Conservation (phyloP, 2,113 vertebrate genomes). For the Tupaia tana region DNA sequence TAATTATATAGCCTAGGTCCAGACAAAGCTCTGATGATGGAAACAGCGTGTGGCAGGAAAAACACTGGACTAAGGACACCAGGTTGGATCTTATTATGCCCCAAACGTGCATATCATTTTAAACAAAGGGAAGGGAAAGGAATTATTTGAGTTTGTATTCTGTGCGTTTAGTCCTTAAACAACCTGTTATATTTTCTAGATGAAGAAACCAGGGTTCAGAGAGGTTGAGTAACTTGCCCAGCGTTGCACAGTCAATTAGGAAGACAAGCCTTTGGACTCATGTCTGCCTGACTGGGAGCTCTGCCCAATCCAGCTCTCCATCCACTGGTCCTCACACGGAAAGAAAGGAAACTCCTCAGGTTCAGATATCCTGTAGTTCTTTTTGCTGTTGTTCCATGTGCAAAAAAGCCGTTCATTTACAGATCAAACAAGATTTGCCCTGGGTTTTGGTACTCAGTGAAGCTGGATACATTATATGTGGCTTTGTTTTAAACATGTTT, state of each 20-base stretch:
- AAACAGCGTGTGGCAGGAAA: background rate
- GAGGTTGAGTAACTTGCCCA: background rate
- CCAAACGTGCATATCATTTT: background rate
- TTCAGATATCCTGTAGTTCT: background rate
- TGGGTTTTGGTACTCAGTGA: background rate
- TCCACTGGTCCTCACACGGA: background rate
- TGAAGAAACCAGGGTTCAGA: slow-evolving; percentile 1
- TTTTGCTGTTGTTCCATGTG: background rate
- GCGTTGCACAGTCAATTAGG: background rate
- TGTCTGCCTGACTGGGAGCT: background rate
- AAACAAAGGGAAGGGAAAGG: slow-evolving; percentile 19
- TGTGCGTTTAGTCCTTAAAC: background rate
- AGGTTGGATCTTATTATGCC: background rate
- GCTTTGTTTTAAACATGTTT: slow-evolving; percentile 56
- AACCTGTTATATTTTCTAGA: background rate
- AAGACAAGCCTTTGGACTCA: background rate
- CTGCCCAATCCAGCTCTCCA: background rate
- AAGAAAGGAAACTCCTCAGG: background rate
- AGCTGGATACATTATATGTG: background rate
- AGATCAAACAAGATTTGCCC: background rate
- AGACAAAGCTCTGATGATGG: background rate
- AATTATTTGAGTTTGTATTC: slow-evolving; percentile 18
- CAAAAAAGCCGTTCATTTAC: slow-evolving; percentile 32
- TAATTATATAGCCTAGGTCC: background rate
- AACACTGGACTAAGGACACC: background rate